Conservation (phyloP, 2,113 vertebrate genomes). For the Ardeotis arabs region DNA sequence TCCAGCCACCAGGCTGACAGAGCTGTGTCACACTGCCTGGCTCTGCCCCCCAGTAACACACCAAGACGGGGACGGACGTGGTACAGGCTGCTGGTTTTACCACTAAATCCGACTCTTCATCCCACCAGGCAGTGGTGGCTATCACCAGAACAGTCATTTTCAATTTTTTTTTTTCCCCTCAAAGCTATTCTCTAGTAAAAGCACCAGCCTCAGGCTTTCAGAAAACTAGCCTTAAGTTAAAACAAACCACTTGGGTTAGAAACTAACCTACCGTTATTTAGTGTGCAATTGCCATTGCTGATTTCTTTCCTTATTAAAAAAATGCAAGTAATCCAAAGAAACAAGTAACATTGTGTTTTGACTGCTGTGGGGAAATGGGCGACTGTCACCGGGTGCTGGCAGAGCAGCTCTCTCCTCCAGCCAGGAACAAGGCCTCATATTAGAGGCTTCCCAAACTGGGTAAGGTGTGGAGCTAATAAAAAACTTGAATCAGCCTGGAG, state of each 20-base stretch:
- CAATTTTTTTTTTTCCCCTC: neutral
- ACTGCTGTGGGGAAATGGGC: neutral
- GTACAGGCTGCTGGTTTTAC: neutral
- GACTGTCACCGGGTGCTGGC: neutral
- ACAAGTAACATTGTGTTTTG: neutral
- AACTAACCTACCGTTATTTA: neutral
- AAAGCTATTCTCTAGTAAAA: neutral
- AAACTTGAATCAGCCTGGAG: neutral
- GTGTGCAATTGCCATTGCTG: neutral
- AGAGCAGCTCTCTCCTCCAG: neutral
- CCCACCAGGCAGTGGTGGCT: neutral
- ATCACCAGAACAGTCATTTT: neutral
- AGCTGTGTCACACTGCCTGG: neutral
- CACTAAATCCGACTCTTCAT: neutral
- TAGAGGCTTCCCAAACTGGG: neutral
- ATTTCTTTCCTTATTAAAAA: neutral
- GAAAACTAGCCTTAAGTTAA: neutral
- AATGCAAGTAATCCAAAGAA: neutral
- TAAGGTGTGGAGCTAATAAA: constrained; percentile 7
- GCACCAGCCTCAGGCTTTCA: neutral
- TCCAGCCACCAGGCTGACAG: neutral
- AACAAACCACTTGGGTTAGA: neutral
- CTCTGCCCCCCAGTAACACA: neutral
- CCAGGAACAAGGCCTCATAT: neutral
- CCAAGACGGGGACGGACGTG: fast-evolving